A percentile compares a stretch with the other conserved stretches of the same genome.
phyloP scores from a whole-genome alignment of 2,113 vertebrate species.

The Genyomyrus donnyi region DNA sequence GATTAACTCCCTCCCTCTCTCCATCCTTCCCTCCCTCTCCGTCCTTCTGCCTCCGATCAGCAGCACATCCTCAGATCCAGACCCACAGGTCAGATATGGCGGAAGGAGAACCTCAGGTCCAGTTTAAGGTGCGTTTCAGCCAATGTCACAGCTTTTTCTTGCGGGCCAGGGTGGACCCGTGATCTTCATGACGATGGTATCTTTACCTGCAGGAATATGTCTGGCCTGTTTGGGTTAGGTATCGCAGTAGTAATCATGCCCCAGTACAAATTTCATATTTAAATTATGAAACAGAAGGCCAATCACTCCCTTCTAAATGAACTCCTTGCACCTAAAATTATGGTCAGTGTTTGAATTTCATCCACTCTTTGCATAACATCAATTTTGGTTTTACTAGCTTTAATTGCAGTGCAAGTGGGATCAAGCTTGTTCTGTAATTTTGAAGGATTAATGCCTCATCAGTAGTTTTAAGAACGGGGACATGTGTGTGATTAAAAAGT shows the following conservation, averaged over 20 bases:
- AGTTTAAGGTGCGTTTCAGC: conserved; percentile 8
- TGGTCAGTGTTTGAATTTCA: background rate
- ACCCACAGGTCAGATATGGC: conserved; percentile 36
- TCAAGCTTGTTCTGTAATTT: background rate
- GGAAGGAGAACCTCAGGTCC: conserved; percentile 38
- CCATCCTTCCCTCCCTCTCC: background rate
- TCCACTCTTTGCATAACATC: background rate
- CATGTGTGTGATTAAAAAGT: background rate
- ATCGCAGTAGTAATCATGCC: background rate
- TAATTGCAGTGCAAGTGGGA: background rate
- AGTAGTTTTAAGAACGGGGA: background rate
- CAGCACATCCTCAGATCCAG: conserved; percentile 29
- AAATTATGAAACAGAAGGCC: background rate
- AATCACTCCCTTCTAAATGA: background rate
- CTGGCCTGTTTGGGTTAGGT: background rate
- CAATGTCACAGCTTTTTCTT: background rate
- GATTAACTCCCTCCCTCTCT: background rate
- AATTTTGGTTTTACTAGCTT: background rate
- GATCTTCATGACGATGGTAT: background rate
- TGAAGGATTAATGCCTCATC: background rate
- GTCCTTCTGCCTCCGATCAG: conserved; percentile 38
- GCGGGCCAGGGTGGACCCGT: background rate
- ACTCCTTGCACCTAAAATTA: background rate
- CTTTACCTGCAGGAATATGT: background rate
- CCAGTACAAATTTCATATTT: background rate